A percentile compares a stretch with the other conserved stretches of the same genome.
These are phyloP conservation scores for Onthophagus taurus DNA, from an alignment of 1,140 invertebrate species.

Conservation along the genomic window DNA sequence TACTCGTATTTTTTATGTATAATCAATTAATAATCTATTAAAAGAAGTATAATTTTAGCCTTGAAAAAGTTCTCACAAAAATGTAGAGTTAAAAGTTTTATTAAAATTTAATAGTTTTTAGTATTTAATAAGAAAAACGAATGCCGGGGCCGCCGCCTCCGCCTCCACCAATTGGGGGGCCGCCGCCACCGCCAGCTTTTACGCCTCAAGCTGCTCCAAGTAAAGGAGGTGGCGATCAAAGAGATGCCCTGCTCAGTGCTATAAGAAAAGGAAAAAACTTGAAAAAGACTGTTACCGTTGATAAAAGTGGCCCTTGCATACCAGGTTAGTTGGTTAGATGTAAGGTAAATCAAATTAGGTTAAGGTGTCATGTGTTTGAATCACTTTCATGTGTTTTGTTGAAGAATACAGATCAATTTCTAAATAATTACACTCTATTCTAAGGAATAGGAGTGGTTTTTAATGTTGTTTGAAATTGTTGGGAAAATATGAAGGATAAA, in stretches of 20 bases:
- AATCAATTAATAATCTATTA: neutral
- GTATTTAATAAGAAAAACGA: slow-evolving; percentile 3
- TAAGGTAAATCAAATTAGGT: too few species aligned
- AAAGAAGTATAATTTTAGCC: neutral
- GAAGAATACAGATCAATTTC: too few species aligned
- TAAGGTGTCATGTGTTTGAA: too few species aligned
- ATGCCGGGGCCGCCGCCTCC: slow-evolving; percentile 46
- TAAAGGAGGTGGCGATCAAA: slow-evolving; percentile 46
- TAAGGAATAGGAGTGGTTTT: too few species aligned
- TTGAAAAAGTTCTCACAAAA: neutral
- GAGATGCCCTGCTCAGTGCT: slow-evolving; percentile 62
- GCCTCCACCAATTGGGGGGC: slow-evolving; percentile 54
- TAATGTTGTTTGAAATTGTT: too few species aligned
- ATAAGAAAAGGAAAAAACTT: slow-evolving; percentile 72
- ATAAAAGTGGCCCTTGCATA: slow-evolving; percentile 74
- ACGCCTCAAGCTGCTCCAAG: slow-evolving; percentile 31
- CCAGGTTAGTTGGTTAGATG: too few species aligned
- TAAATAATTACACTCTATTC: too few species aligned
- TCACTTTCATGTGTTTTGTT: too few species aligned
- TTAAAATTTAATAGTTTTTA: neutral
- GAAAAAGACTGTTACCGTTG: slow-evolving; percentile 80
- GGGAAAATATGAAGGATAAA: too few species aligned
- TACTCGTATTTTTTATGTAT: neutral
- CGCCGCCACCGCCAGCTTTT: slow-evolving; percentile 47
- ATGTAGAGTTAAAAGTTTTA: neutral